Base-by-base conservation (phyloP, 2,113 vertebrate species). In the Malurus alboscapulatus region DNA sequence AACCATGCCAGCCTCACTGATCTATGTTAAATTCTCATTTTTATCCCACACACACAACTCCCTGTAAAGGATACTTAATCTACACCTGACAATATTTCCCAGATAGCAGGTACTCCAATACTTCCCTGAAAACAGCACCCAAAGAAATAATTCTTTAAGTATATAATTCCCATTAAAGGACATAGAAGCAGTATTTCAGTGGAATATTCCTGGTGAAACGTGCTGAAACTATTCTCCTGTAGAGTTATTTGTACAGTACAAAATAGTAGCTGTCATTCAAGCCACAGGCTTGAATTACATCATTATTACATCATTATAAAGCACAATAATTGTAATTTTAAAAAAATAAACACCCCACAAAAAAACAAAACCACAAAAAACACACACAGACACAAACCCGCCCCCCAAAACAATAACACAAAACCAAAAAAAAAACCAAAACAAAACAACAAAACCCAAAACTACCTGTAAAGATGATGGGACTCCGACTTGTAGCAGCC, bases 401-500 rank as follows among this genome's bases (percentile, higher is more conserved):
- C 38, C 38, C 38, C 38, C 38, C 38, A 38, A 38, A 38, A 38
- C 38, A 38, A 38, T 38, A 38, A 38, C 38, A 38, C 38, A 38
- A 38, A 38, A 38, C 11, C 38, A 17, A 29, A 38, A 34, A 47
- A 21, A 4, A 17, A 50, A 21, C 8, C 22, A 16, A 14, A 17
- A 2, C 19, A 17, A 20, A 25, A 26, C 38, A 54, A 74, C 10
- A 42, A 58, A 11, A 4, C 6, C 11, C 29, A 34, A 61, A 73
- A 12, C 27, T 90, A 98, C 98, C 97, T 98, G 97, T 27, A 97
- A 59, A 36, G 87, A 95, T 45, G 81, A 84, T 44, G 98, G 98
- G 34, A 98, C 53, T 68, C 97, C 93, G 57, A 67, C 92, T 67
- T 95, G 82, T 34, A 97, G 94, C 25, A 98, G 90, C 98, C 97